A percentile compares a stretch with the other conserved stretches of the same genome.
These are phyloP conservation scores for Solenopsis invicta DNA, from an alignment of 1,140 invertebrate species.

Conservation along the genomic window DNA sequence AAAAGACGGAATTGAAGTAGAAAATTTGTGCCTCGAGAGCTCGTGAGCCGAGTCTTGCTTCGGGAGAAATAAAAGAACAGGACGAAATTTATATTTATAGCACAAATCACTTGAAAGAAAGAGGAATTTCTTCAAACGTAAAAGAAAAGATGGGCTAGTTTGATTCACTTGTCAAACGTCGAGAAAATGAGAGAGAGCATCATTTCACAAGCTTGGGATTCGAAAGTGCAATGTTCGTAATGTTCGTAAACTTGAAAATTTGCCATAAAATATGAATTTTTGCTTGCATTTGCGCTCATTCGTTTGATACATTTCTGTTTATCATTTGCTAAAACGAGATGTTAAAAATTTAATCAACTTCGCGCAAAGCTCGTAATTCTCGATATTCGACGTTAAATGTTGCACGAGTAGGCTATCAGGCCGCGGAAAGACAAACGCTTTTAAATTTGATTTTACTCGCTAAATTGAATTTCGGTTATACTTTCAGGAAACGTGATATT, in stretches of 20 bases:
- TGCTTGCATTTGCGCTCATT: not conserved
- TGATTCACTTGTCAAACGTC: not conserved
- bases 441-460: constrained; percentile 43
- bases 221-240: constrained; percentile 6
- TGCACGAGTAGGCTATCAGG: no score
- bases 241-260: constrained; percentile 35
- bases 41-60: not conserved
- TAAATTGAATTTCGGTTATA: constrained; percentile 49
- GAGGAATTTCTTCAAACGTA: not conserved
- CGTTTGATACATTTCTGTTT: constrained; percentile 12
- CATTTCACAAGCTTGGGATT: no score
- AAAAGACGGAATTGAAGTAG: not conserved
- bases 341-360: constrained; percentile 55
- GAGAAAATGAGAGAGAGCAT: constrained; percentile 8
- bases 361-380: constrained; percentile 33
- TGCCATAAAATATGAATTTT: constrained; percentile 22
- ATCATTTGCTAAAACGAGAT: constrained; percentile 29
- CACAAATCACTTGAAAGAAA: not conserved
- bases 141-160: not conserved
- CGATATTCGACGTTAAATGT: constrained; percentile 48
- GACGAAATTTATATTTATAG: not conserved
- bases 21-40: not conserved
- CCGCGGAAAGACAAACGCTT: constrained; percentile 56
- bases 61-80: not conserved
- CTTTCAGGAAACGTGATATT: constrained; percentile 19